Evolutionary conservation across 2,797 vertebrate genomes (phyloP), one percentile per base, ranked within the genome.

Genomic region (Staurois parvus): DNA sequence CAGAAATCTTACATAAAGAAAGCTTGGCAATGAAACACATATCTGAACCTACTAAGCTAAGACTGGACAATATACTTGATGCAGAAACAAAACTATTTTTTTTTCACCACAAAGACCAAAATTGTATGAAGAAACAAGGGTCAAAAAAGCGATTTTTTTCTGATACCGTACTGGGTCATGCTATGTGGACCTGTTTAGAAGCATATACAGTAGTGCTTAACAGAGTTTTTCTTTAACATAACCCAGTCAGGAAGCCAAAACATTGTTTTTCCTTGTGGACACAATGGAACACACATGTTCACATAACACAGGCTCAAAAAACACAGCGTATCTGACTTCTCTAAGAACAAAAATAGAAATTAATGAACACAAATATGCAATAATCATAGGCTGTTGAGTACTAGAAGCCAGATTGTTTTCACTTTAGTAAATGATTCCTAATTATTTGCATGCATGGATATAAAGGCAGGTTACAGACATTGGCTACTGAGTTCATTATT

Each of bases 351-450:
- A 29, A 29, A 66, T 29, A 29, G 64, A 66, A 26, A 28, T 29
- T 66, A 66, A 66, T 66, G 64, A 66, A 66, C 28, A 66, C 26
- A 66, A 66, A 66, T 66, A 66, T 26, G 64, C 64, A 59, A 24
- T 21, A 21, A 56, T 64, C 62, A 64, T 64, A 28, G 24, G 13
- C 62, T 64, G 62, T 64, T 64, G 24, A n/a, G n/a, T 12, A 26
- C 62, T 64, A 28, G 24, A 64, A 28, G 62, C 62, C 62, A 64
- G 62, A 64, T 11, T 64, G 62, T 64, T 56, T 56, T 64, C 64
- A 66, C 28, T 66, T 66, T 12, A 11, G 64, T 29, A 81, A 69
- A 69, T 62, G 66, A 86, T 77, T 76, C 45, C 21, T 11, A 70
- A 29, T 75, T 77, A 76, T 78, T 56, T 26, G 12, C 28, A 66